Evolutionary conservation across 2,888 invertebrate genomes (phyloP), one percentile per base, ranked within the genome.

Genomic region (Pantelozetes paolii): DNA sequence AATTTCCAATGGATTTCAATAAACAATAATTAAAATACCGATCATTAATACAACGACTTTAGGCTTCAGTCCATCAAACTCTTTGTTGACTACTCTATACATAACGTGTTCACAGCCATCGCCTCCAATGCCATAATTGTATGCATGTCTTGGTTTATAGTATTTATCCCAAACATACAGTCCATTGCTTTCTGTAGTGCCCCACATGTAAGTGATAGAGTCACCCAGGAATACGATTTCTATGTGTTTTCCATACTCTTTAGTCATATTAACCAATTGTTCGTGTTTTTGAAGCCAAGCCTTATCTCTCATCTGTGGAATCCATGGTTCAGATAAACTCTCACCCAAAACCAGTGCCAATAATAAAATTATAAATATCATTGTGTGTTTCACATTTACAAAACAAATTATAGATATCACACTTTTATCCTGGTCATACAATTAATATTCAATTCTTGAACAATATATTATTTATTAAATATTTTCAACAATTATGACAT

Each of bases 91-190:
- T 62, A 94, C 87, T 79, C 95, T 86, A 94, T 94, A 95, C 48
- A 95, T 84, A n/a, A 94, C 88, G 85, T 95, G 89, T 82, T 94
- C 90, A 50, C 91, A 90, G 81, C 89, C 87, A 83, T 95, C 94
- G 77, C 89, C 90, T 79, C 91, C 89, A 80, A 94, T 91, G 79
- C 94, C 93, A 84, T 92, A 91, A 83, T 94, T 94, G 28, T 54
- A 30, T 2, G 71, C 71, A 50, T 36, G 30, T 71, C 71, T 13
- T 2, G 30, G 30, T 2, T 13, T n/a, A 42, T 71, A 71, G 23
- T 71, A 36, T 8, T 30, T n/a, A 18, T 15, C 18, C 71, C 71
- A 71, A 15, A 50, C 5, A 20, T 48, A 11, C 9, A 50, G 23
- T 1, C 71, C 71, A 1, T 67, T 15, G 20, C 64, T 23, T 6